A percentile compares a stretch with the other conserved stretches of the same genome.
Evolutionary conservation across 2,888 invertebrate species (phyloP).

Genomic region (Calameuta pallipes): DNA sequence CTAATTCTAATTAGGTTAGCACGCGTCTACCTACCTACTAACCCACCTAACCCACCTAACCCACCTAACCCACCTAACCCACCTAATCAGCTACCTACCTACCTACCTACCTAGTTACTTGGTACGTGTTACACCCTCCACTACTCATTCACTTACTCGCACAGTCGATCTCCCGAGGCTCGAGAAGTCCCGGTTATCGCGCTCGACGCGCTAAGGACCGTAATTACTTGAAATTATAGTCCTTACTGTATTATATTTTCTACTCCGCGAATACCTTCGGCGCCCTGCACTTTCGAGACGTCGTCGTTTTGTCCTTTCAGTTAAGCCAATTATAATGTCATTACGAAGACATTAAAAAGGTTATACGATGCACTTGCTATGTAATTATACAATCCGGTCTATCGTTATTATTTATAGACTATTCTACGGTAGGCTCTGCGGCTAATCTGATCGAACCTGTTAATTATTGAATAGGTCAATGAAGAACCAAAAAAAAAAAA

Average conservation of each 20-base stretch:
- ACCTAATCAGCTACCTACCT: too few species aligned
- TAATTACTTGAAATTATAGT: background rate
- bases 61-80: too few species aligned
- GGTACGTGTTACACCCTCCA: too few species aligned
- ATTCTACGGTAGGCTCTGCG: background rate
- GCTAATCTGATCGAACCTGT: background rate
- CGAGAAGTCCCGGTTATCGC: background rate
- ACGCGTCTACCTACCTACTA: background rate
- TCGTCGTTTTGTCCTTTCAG: background rate
- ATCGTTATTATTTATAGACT: background rate
- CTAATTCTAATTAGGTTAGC: background rate
- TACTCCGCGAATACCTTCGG: background rate
- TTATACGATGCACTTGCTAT: background rate
- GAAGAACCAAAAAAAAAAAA: background rate
- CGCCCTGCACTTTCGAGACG: background rate
- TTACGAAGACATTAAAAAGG: background rate
- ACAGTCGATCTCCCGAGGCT: background rate
- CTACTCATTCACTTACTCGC: background rate
- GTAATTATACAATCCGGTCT: background rate
- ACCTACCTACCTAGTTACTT: background rate
- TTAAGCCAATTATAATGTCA: background rate
- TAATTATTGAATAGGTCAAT: background rate
- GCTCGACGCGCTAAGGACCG: background rate
- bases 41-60: too few species aligned
- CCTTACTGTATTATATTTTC: background rate